Base-by-base conservation (phyloP, 2,797 vertebrate genomes). In the Pseudomugil tenellus region DNA sequence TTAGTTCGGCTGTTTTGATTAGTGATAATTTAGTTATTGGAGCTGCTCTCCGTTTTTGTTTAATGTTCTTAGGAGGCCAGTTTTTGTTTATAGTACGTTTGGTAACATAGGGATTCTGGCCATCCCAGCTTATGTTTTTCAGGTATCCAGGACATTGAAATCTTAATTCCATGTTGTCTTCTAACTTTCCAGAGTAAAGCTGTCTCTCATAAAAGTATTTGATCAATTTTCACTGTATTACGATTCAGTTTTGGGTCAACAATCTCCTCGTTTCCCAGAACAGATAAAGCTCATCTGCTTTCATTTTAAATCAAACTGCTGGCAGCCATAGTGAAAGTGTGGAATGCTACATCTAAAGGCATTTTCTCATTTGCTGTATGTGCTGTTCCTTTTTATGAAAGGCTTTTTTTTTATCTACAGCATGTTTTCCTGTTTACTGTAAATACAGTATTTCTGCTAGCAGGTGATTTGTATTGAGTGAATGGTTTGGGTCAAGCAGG, bases 401-500 rank as follows among this genome's bases (percentile, higher is more conserved):
- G 1, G 3, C n/a, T 46, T 52, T 28, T 52, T 58, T 64, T 43
- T 25, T 56, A 63, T 71, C 23, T 52, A 31, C 29, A 31, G 29
- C 6, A 1, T 74, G 39, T 21, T 41, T 48, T 41, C 28, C 1
- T 64, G 52, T 60, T 76, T 84, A 71, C 37, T 75, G 69, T 80
- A 66, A 87, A 84, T 70, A 83, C 26, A 16, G 48, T 51, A 66
- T 83, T 87, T 70, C 51, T 72, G 76, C 66, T 37, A 67, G 76
- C 76, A 87, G 72, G 76, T 86, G 84, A 61, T 74, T 88, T 77
- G 74, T 77, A 55, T 60, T 63, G 61, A 81, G 71, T 84, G 85
- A 89, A 91, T 88, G 80, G 84, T 70, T 88, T 87, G 39, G 76
- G 78, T 71, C 63, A 74, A 75, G 26, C n/a, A 46, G 54, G 14